Conservation (phyloP, 2,113 vertebrate species). For the Pelodiscus sinensis region DNA sequence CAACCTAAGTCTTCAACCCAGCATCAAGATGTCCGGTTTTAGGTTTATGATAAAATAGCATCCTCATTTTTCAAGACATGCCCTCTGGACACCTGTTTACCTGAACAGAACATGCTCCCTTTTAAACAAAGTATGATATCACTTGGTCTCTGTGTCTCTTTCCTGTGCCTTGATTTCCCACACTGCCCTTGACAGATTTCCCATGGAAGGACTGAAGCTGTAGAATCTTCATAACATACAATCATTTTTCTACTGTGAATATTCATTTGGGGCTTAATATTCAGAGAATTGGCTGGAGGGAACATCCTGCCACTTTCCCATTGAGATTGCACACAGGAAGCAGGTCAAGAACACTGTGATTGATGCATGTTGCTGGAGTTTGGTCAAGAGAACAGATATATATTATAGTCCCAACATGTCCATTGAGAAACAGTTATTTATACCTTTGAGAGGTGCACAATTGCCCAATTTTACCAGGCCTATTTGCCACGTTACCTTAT, state of each 20-base stretch:
- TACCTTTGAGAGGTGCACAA: slow-evolving; percentile 60
- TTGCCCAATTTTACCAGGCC: slow-evolving; percentile 60
- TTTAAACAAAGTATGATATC: not conserved
- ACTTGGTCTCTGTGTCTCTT: not conserved
- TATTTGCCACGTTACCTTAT: slow-evolving; percentile 61
- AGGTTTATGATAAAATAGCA: not conserved
- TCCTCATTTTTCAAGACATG: not conserved
- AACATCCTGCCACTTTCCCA: slow-evolving; percentile 16
- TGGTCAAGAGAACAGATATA: slow-evolving; percentile 66
- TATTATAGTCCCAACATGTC: slow-evolving; percentile 49
- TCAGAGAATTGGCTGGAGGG: not conserved
- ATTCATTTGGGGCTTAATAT: not conserved
- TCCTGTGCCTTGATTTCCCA: not conserved
- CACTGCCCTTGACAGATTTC: slow-evolving; percentile 5
- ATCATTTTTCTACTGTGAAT: not conserved
- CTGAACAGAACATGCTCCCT: slow-evolving; percentile 8
- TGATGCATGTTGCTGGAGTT: slow-evolving; percentile 57
- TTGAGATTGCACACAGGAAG: slow-evolving; percentile 14
- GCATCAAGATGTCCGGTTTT: not conserved
- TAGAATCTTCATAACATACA: not conserved
- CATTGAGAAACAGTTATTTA: slow-evolving; percentile 39
- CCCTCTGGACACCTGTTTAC: not conserved
- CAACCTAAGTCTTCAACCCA: not conserved
- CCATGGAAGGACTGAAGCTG: not conserved
- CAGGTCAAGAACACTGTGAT: slow-evolving; percentile 12